A percentile compares a stretch with the other conserved stretches of the same genome.
Evolutionary conservation across 2,797 vertebrate genomes (phyloP).

Genomic region (Mus spretus): DNA sequence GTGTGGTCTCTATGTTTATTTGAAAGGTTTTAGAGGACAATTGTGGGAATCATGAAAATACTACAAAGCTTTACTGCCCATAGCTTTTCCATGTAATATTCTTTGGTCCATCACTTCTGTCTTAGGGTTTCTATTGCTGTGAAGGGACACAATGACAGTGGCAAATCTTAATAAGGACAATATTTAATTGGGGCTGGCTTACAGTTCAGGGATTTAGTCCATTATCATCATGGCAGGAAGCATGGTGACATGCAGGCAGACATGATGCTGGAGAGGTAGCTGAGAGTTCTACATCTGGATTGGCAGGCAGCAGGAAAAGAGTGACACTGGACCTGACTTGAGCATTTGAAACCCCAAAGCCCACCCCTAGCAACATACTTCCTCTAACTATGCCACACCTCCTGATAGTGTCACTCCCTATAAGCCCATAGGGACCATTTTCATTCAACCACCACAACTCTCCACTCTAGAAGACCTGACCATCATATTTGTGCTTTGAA

Average conservation of each 20-base stretch:
- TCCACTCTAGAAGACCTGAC: not conserved
- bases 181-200: not conserved
- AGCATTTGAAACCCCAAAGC: not conserved
- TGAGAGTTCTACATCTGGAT: not conserved
- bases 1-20: slow-evolving; percentile 22
- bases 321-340: not conserved
- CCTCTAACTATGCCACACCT: not conserved
- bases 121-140: not conserved
- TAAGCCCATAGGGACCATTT: not conserved
- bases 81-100: not conserved
- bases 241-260: not conserved
- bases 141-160: not conserved
- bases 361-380: not conserved
- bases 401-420: not conserved
- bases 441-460: not conserved
- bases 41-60: not conserved
- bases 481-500: slow-evolving; percentile 25
- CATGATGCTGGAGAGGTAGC: not conserved
- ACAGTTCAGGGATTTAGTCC: not conserved
- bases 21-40: slow-evolving; percentile 31
- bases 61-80: not conserved
- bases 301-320: not conserved
- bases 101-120: not conserved
- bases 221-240: not conserved
- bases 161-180: not conserved